Evolutionary conservation across 2,113 vertebrate species (phyloP).

Genomic region (Cheilinus undulatus): DNA sequence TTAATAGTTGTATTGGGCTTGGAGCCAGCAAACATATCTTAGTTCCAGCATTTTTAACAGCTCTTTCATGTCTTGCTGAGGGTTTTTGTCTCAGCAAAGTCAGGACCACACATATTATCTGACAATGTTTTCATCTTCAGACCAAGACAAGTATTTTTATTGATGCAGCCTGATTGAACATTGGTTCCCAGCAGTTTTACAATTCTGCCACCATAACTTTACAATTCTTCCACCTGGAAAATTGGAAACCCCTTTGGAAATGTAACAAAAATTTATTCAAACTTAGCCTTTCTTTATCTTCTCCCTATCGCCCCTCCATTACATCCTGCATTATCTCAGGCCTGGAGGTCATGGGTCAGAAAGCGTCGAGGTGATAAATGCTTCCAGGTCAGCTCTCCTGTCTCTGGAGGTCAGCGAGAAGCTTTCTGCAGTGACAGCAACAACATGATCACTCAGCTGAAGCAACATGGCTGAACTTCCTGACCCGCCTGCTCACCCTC

Average conservation of each 20-base stretch:
- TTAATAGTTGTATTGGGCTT: constrained; percentile 64
- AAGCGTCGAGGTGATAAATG: constrained; percentile 74
- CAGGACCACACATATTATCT: constrained; percentile 26
- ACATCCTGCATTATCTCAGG: constrained; percentile 38
- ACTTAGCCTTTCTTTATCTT: constrained; percentile 13
- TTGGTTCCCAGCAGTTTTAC: constrained; percentile 24
- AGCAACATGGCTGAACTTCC: constrained; percentile 42
- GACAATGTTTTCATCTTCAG: constrained; percentile 18
- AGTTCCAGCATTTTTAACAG: constrained; percentile 10
- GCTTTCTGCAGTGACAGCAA: constrained; percentile 69
- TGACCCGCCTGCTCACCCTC: constrained; percentile 38
- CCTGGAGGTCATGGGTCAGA: constrained; percentile 59
- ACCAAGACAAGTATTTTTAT: constrained; percentile 51
- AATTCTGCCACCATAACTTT: constrained; percentile 8
- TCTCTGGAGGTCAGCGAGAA: constrained; percentile 60
- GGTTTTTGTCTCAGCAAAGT: constrained; percentile 20
- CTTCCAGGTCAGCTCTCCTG: constrained; percentile 76
- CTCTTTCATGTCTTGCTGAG: constrained; percentile 44
- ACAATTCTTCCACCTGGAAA: not conserved
- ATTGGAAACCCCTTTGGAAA: not conserved
- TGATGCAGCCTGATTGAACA: not conserved
- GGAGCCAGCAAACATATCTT: constrained; percentile 40
- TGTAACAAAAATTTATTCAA: not conserved
- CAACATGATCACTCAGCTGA: constrained; percentile 70
- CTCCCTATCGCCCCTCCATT: not conserved